These are phyloP conservation scores for Nematostella vectensis DNA, from an alignment of 92 coral and sea anemone species.

Conservation along the genomic window DNA sequence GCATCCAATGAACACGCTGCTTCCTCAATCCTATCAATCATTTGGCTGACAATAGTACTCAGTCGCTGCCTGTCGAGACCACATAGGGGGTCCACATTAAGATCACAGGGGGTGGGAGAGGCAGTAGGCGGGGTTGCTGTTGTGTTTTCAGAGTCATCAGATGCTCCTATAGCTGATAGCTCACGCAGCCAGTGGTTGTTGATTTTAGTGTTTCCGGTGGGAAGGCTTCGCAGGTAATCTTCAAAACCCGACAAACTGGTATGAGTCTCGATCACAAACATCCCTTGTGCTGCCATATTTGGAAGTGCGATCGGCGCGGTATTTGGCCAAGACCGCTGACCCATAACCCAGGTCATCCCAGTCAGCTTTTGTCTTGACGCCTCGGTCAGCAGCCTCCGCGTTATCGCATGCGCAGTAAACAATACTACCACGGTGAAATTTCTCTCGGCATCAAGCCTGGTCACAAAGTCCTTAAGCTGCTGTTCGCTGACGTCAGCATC, in stretches of 20 bases:
- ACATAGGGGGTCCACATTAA: constrained; percentile 36
- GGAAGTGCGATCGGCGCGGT: constrained; percentile 35
- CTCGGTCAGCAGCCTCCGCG: constrained; percentile 41
- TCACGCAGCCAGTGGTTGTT: constrained; percentile 44
- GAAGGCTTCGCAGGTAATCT: constrained; percentile 29
- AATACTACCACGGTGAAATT: constrained; percentile 64
- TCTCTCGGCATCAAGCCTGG: constrained; percentile 32
- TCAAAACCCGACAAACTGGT: constrained; percentile 40
- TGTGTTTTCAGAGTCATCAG: constrained; percentile 7
- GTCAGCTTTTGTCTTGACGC: constrained; percentile 65
- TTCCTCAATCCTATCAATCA: constrained; percentile 47
- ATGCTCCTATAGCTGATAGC: constrained; percentile 16
- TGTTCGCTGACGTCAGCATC: constrained; percentile 29
- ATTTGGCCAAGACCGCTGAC: constrained; percentile 65
- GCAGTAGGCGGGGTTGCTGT: constrained; percentile 8
- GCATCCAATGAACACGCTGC: constrained; percentile 84
- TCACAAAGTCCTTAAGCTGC: constrained; percentile 37
- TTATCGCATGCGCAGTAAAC: constrained; percentile 40
- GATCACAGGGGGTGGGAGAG: constrained; percentile 26
- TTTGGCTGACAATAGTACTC: constrained; percentile 25
- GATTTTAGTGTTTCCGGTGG: constrained; percentile 22
- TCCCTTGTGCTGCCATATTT: constrained; percentile 67
- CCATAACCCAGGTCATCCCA: constrained; percentile 59
- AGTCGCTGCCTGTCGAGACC: constrained; percentile 34
- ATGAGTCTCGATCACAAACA: constrained; percentile 56